Evolutionary conservation across 2,113 vertebrate species (phyloP).

Genomic region (Scalopus aquaticus): DNA sequence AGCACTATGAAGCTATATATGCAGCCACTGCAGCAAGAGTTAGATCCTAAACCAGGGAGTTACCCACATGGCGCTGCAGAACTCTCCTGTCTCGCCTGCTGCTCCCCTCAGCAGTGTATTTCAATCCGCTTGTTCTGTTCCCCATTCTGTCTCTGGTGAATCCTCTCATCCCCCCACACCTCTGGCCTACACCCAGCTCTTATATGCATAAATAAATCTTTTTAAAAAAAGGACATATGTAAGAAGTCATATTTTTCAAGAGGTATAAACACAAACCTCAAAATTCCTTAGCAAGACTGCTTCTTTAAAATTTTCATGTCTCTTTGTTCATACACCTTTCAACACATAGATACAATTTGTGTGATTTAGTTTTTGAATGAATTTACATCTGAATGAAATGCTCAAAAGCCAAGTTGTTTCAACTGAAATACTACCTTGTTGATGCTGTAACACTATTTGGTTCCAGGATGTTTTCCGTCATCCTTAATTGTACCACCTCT

Average conservation of each 20-base stretch:
- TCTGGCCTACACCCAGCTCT: no score
- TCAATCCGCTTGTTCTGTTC: no score
- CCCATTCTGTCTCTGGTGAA: no score
- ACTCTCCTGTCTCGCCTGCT: no score
- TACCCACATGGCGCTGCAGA: no score
- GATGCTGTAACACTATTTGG: slow-evolving; percentile 84
- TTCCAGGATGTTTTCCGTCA: slow-evolving; percentile 84
- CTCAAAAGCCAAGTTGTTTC: slow-evolving; percentile 33
- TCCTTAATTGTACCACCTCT: slow-evolving; percentile 84
- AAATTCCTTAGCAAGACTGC: slow-evolving; percentile 15
- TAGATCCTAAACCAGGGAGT: no score
- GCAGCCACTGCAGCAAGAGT: no score
- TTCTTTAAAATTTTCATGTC: slow-evolving; percentile 29
- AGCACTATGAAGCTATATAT: no score
- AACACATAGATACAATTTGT: background rate
- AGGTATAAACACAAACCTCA: background rate
- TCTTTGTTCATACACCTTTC: background rate
- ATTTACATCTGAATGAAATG: background rate
- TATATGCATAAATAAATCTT: no score
- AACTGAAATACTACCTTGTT: slow-evolving; percentile 83
- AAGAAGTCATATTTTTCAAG: background rate
- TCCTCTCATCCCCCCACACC: no score
- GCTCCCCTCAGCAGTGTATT: no score
- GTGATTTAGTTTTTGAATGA: background rate
- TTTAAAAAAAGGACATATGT: background rate